A percentile compares a stretch with the other conserved stretches of the same genome.
Evolutionary conservation across 2,113 vertebrate species (phyloP).

Genomic region (Albula goreensis): DNA sequence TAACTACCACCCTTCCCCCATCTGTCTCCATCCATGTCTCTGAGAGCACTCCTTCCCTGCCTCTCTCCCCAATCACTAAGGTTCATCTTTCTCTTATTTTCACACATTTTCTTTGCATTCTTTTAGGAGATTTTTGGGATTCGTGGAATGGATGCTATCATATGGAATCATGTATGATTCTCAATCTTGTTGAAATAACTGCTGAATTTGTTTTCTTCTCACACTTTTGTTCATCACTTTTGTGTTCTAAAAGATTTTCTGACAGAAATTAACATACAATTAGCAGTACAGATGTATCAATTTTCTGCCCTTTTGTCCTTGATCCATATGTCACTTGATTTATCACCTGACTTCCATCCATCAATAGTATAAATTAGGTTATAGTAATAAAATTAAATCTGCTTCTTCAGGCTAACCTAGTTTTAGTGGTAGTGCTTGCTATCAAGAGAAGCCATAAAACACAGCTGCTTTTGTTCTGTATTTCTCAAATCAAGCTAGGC

Average conservation of each 20-base stretch:
- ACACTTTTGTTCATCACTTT: not conserved
- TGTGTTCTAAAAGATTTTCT: conserved; percentile 2
- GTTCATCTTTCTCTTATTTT: not conserved
- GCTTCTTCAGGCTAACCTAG: conserved; percentile 1
- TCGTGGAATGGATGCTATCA: not conserved
- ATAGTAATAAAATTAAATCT: conserved; percentile 29
- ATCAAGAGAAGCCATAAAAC: not conserved
- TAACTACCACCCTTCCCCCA: conserved; percentile 5
- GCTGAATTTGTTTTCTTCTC: conserved; percentile 4
- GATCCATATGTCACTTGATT: conserved; percentile 17
- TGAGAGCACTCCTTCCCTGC: not conserved
- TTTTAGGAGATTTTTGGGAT: not conserved
- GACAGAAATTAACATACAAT: conserved; percentile 19
- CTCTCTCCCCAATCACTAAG: not conserved
- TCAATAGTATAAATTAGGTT: conserved; percentile 24
- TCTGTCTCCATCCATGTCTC: not conserved
- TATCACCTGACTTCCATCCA: conserved; percentile 15
- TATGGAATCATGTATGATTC: not conserved
- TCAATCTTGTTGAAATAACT: not conserved
- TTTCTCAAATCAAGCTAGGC: not conserved
- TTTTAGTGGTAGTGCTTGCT: conserved; percentile 8
- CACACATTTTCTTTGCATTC: not conserved
- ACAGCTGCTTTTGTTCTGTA: not conserved
- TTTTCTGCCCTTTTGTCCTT: conserved; percentile 10
- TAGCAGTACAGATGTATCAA: conserved; percentile 17